Conservation (phyloP, 2,113 vertebrate species). For the Spea multiplicata region DNA sequence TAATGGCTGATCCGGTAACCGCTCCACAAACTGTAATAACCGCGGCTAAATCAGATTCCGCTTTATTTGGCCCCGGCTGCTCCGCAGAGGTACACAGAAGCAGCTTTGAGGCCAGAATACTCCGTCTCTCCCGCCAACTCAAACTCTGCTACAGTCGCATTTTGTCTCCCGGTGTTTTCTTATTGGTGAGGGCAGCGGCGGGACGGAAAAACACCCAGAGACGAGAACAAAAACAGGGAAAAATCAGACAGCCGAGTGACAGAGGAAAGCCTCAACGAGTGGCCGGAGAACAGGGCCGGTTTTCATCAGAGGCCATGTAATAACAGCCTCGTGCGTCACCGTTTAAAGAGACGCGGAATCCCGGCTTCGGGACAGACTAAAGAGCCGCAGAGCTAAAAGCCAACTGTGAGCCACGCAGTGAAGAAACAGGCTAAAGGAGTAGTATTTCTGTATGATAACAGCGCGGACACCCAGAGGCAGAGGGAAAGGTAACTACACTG, state of each 20-base stretch:
- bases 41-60: conserved; percentile 78
- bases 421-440: too few relatives aligned
- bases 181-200: conserved; percentile 51
- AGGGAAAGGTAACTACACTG: too few relatives aligned
- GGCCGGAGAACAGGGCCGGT: conserved; percentile 62
- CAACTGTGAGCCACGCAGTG: too few relatives aligned
- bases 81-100: conserved; percentile 67
- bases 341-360: too few relatives aligned
- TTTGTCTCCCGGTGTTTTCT: conserved; percentile 55
- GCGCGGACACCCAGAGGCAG: too few relatives aligned
- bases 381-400: too few relatives aligned
- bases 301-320: conserved; percentile 4
- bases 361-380: too few relatives aligned
- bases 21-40: conserved; percentile 77
- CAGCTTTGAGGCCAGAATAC: conserved; percentile 62
- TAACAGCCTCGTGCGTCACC: not conserved
- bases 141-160: conserved; percentile 56
- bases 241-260: conserved; percentile 68
- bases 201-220: conserved; percentile 67
- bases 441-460: too few relatives aligned
- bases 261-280: conserved; percentile 74
- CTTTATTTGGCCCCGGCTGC: conserved; percentile 67
- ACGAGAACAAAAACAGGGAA: conserved; percentile 74
- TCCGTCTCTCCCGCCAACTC: conserved; percentile 58
- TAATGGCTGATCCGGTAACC: conserved; percentile 64